Conservation (phyloP, 2,113 vertebrate species). For the Hydropotes inermis region DNA sequence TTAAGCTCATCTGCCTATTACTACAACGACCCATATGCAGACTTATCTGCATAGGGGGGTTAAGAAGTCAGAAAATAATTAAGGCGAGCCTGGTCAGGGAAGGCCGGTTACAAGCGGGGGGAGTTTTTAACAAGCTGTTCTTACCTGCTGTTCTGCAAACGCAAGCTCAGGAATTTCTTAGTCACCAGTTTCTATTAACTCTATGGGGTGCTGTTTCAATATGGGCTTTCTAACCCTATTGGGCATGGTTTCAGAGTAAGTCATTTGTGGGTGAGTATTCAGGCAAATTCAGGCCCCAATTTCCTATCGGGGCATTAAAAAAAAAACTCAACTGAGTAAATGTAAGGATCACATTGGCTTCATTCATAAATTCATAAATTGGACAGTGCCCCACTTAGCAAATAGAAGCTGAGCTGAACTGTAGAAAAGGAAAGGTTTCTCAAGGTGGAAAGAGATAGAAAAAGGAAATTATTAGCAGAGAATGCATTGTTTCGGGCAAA, state of each 20-base stretch:
- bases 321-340: not conserved
- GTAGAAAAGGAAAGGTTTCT: not conserved
- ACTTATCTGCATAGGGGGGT: not conserved
- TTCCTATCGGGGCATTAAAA: not conserved
- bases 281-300: not conserved
- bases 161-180: not conserved
- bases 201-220: not conserved
- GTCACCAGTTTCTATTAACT: not conserved
- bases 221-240: not conserved
- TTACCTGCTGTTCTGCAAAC: not conserved
- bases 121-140: not conserved
- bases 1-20: not conserved
- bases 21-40: not conserved
- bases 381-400: not conserved
- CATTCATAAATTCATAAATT: too few relatives aligned
- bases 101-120: not conserved
- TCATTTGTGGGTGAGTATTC: not conserved
- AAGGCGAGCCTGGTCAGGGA: not conserved
- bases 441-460: not conserved
- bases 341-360: not conserved
- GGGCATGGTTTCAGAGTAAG: not conserved
- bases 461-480: not conserved
- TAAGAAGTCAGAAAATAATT: not conserved
- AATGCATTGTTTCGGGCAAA: not conserved
- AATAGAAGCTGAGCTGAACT: not conserved